These are phyloP conservation scores for Anabas testudineus DNA, from an alignment of 2,797 vertebrate species.

Conservation along the genomic window DNA sequence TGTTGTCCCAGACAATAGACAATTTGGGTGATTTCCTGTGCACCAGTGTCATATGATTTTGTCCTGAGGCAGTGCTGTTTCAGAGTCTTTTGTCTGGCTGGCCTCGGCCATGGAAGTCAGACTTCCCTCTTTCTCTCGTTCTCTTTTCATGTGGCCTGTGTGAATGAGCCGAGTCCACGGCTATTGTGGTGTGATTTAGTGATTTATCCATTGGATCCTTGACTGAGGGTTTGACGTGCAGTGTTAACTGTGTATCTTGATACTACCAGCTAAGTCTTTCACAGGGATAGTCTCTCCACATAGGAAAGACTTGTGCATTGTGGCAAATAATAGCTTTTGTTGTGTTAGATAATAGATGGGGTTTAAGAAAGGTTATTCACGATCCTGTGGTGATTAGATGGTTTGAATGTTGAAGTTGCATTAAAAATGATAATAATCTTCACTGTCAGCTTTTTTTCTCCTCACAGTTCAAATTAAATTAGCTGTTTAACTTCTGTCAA, in stretches of 20 bases:
- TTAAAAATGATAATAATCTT: conserved; percentile 39
- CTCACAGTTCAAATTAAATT: conserved; percentile 29
- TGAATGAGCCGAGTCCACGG: conserved; percentile 70
- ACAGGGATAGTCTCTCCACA: conserved; percentile 73
- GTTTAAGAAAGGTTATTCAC: conserved; percentile 70
- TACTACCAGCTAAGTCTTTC: conserved; percentile 75
- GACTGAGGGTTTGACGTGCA: conserved; percentile 80
- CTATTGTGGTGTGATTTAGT: conserved; percentile 81
- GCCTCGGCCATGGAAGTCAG: conserved; percentile 78
- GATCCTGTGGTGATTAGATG: conserved; percentile 57
- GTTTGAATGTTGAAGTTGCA: conserved; percentile 63
- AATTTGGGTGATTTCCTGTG: conserved; percentile 88
- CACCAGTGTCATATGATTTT: conserved; percentile 86
- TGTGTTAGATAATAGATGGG: conserved; percentile 59
- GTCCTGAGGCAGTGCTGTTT: conserved; percentile 81
- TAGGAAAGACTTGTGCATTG: conserved; percentile 69
- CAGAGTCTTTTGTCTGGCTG: conserved; percentile 78
- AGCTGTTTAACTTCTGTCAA: conserved; percentile 8
- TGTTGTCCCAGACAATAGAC: conserved; percentile 84
- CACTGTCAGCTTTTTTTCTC: conserved; percentile 4
- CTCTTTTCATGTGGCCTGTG: conserved; percentile 81
- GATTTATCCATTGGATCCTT: conserved; percentile 85
- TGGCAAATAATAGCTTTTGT: conserved; percentile 81
- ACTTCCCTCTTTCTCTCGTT: conserved; percentile 78
- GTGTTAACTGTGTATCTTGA: conserved; percentile 82